phyloP scores from a whole-genome alignment of 1,140 invertebrate species.

The Cydia splendana region DNA sequence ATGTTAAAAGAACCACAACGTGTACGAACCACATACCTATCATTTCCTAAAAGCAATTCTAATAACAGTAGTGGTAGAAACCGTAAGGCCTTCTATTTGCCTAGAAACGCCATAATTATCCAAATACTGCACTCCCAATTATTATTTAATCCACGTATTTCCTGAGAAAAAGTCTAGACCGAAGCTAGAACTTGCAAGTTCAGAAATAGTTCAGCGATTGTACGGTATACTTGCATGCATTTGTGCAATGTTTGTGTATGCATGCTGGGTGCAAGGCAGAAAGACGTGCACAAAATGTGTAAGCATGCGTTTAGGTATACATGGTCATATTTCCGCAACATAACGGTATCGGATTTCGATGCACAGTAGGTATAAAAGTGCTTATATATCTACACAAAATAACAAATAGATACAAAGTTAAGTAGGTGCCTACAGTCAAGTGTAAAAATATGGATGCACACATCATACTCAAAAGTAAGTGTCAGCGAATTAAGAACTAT shows the following conservation, averaged over 20 bases:
- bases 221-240: constrained; percentile 45
- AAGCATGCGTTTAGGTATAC: constrained; percentile 24
- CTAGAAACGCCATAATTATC: constrained; percentile 1
- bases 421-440: too few species aligned
- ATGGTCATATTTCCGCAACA: constrained; percentile 10
- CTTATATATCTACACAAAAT: too few species aligned
- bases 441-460: too few species aligned
- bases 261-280: constrained; percentile 27
- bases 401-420: too few species aligned
- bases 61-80: neutral
- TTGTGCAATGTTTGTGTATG: constrained; percentile 45
- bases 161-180: constrained; percentile 10
- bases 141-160: constrained; percentile 34
- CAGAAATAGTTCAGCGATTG: constrained; percentile 49
- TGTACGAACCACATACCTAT: neutral
- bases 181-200: constrained; percentile 30
- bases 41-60: neutral
- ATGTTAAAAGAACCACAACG: neutral
- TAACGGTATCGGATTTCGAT: constrained; percentile 4
- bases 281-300: constrained; percentile 44
- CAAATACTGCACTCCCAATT: neutral
- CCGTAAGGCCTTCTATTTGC: neutral
- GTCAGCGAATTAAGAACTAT: too few species aligned
- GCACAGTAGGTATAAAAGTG: neutral
- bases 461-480: too few species aligned